These are phyloP conservation scores for Pelecanoides urinatrix DNA, from an alignment of 2,113 vertebrate genomes.

Conservation along the genomic window DNA sequence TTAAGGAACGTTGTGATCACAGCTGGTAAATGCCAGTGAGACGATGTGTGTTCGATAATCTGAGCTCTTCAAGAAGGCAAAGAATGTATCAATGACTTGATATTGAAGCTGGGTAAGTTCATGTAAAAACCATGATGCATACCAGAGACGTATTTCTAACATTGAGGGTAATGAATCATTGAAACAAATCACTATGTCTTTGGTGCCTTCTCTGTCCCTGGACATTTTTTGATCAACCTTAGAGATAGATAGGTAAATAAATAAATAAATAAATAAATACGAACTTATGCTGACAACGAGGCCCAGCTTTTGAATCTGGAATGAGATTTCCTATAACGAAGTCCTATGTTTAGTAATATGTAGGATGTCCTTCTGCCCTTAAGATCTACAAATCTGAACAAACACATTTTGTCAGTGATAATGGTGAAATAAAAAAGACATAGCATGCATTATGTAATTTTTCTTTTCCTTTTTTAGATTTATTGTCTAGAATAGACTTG, in stretches of 20 bases:
- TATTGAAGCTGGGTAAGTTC: not conserved
- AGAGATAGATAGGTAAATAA: not conserved
- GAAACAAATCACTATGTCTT: not conserved
- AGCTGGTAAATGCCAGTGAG: not conserved
- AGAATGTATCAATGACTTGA: not conserved
- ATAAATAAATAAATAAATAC: not conserved
- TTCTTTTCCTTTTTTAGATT: constrained; percentile 77
- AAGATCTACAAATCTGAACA: not conserved
- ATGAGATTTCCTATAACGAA: not conserved
- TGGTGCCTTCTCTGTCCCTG: not conserved
- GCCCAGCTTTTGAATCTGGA: not conserved
- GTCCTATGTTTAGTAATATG: not conserved
- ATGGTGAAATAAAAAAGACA: not conserved
- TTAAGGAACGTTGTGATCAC: not conserved
- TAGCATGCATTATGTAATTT: not conserved
- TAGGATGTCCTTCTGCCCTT: not conserved
- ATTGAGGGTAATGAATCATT: not conserved
- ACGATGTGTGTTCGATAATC: not conserved
- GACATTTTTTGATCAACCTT: not conserved
- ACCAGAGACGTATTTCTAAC: not conserved
- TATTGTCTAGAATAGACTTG: constrained; percentile 95
- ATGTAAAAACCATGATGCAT: not conserved
- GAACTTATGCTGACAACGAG: not conserved
- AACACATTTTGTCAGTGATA: not conserved
- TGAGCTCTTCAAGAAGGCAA: not conserved